These are phyloP conservation scores for Mizuhopecten yessoensis DNA, from an alignment of 1,140 invertebrate species.

Conservation along the genomic window DNA sequence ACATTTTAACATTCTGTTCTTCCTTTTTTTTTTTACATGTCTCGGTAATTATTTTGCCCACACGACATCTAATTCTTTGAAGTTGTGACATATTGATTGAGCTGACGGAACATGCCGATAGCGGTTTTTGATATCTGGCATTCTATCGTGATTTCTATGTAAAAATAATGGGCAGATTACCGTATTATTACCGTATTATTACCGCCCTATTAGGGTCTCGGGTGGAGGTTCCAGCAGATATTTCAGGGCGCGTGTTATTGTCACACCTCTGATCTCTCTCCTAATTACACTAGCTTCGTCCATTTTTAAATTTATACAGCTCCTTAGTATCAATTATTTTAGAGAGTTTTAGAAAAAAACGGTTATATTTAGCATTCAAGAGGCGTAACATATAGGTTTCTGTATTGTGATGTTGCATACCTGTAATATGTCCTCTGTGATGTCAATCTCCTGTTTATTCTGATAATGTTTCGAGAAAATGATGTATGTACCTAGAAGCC, in stretches of 20 bases:
- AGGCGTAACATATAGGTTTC: too few relatives aligned
- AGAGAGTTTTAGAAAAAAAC: too few relatives aligned
- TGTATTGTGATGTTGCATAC: too few relatives aligned
- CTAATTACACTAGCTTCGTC: too few relatives aligned
- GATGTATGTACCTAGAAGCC: too few relatives aligned
- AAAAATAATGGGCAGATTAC: neutral
- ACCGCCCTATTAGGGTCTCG: neutral
- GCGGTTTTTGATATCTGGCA: neutral
- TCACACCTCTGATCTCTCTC: neutral
- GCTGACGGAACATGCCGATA: neutral
- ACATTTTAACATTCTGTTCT: neutral
- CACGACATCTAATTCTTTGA: neutral
- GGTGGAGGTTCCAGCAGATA: neutral
- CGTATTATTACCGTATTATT: neutral
- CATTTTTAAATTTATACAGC: too few relatives aligned
- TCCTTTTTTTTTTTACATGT: neutral
- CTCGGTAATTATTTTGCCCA: neutral
- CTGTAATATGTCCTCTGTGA: too few relatives aligned
- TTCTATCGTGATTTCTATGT: neutral
- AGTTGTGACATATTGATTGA: neutral
- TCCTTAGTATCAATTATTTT: too few relatives aligned
- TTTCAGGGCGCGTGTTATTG: neutral
- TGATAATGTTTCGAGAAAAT: too few relatives aligned
- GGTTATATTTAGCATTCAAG: too few relatives aligned
- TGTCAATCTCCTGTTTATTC: too few relatives aligned